Base-by-base conservation (phyloP, 2,797 vertebrate species). In the Brachyrhaphis roseni region DNA sequence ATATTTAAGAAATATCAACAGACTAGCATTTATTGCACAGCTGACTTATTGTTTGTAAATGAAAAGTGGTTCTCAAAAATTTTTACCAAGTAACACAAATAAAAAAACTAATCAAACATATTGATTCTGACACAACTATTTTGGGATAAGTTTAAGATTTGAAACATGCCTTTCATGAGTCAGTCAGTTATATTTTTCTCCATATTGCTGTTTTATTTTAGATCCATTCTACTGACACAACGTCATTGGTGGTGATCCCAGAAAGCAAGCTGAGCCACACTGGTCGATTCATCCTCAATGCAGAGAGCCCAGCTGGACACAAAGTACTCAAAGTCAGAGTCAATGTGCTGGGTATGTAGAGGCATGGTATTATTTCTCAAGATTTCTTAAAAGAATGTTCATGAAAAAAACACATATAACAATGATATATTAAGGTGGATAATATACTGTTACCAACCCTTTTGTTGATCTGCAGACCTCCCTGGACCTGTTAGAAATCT, bases 281-380 rank as follows among this genome's bases (percentile, higher is more conserved):
- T 34, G 98, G 98, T 80, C 96, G 97, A 90, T 99, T 97, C 82
- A 97, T 96, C 79, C 96, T 99, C 92, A 98, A 97, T 26, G 98
- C 97, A 18, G 97, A 97, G 91, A 99, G 97, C 76, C 95, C 97
- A 74, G 98, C 98, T 70, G 98, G 98, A 90, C 98, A 99, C 93
- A 99, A 98, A 93, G 96, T 97, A 68, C 93, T 96, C 49, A 97
- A 97, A 91, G 89, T 98, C 87, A 94, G 97, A 91, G 97, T 99
- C 87, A 97, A 94, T 85, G 97, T 99, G 68, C 96, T 99, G 47
- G 98, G 98, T 99, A 96, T 59, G 96, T 81, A 84, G n/a, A 70
- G 5, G 18, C 62, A 3, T 0, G 28, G 1, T 10, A 11, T 13
- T 43, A 7, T 51, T 15, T 26, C 26, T 3, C 4, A 26, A 59